Evolutionary conservation across 2,888 invertebrate species (phyloP), one percentile per base, ranked within the genome.

Genomic region (Pelosia muscerda): DNA sequence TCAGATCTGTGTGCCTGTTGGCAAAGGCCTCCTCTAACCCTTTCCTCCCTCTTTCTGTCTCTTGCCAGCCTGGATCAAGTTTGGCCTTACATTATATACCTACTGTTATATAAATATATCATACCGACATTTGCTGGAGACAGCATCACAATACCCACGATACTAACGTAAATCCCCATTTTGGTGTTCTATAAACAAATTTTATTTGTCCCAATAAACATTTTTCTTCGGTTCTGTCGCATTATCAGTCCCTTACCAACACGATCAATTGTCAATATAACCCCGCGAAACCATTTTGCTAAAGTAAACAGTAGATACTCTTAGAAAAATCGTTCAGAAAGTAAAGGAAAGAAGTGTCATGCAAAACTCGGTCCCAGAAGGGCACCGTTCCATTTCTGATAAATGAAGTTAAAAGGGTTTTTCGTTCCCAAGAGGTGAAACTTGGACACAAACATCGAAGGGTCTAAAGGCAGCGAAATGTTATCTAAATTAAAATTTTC

Each of bases 351-450:
- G 78, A 75, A 85, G 85, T 87, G 86, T 86, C 87, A 89, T 88
- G 87, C 86, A 88, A 90, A 90, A 85, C 82, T 86, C 76, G 76
- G 81, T 84, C 89, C 87, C 89, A 68, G 28, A 42, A 76, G 84
- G 88, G 83, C 75, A 66, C 77, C 84, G 88, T 89, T 87, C 89
- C 88, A 88, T 90, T 91, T 89, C 89, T 87, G 88, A 89, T 89
- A 88, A 90, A 89, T 87, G 87, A 89, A 90, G 86, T 90, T 90
- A 89, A 92, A 92, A 91, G 90, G 91, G 90, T 83, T 78, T 81
- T 81, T 74, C 75, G 55, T 69, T 80, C 85, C 88, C 83, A 77
- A 53, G 69, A 84, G 77, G 70, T 69, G 58, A 68, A 78, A 85
- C 77, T 86, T 83, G 84, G 83, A 81, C 74, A 73, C 82, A 82